Evolutionary conservation across 2,888 invertebrate species (phyloP).

Genomic region (Papilio protenor): DNA sequence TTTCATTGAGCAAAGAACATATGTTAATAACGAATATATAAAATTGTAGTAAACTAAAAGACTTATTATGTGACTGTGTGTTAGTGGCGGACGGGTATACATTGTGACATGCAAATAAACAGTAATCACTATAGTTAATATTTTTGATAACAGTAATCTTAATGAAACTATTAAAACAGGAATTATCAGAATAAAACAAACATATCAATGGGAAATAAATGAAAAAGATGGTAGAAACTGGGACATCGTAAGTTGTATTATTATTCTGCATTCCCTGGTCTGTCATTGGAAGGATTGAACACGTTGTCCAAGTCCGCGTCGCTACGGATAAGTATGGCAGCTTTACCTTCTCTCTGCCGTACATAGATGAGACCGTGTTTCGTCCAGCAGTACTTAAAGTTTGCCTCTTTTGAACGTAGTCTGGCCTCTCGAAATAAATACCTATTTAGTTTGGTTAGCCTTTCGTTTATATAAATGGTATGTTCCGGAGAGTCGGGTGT

Average conservation of each 20-base stretch:
- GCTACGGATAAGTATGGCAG: not conserved
- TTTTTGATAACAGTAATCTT: not conserved
- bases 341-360: not conserved
- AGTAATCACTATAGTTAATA: not conserved
- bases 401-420: not conserved
- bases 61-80: not conserved
- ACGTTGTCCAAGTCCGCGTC: not conserved
- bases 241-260: not conserved
- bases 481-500: not conserved
- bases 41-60: not conserved
- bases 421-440: slow-evolving; percentile 16
- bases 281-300: not conserved
- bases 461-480: not conserved
- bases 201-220: not conserved
- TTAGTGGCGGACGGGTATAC: not conserved
- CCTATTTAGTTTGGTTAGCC: not conserved
- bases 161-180: too few species aligned
- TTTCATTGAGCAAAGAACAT: not conserved
- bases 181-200: not conserved
- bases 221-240: not conserved
- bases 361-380: not conserved
- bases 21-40: not conserved
- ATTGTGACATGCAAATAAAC: not conserved
- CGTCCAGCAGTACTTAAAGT: slow-evolving; percentile 5
- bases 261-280: not conserved